These are phyloP conservation scores for Aphelinus atriplicis DNA, from an alignment of 1,140 invertebrate species.

Conservation along the genomic window DNA sequence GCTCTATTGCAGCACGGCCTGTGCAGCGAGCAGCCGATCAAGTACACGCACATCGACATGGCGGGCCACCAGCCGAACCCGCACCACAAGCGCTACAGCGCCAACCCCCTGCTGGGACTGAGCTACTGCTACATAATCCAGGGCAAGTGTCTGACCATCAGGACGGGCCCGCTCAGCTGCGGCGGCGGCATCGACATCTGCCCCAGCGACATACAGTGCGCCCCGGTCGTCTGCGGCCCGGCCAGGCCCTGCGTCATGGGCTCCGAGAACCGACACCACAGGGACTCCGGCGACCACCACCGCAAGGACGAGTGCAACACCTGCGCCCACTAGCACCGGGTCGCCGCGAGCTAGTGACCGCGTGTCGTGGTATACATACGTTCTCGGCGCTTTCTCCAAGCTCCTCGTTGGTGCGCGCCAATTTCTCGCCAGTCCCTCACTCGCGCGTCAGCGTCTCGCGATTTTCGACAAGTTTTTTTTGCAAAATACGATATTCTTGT, in stretches of 20 bases:
- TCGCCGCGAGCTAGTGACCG: no score
- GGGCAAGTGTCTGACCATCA: slow-evolving; percentile 56
- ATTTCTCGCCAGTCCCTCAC: no score
- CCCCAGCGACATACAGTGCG: background rate
- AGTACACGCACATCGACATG: slow-evolving; percentile 61
- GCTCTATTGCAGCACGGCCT: slow-evolving; percentile 54
- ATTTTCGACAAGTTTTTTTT: no score
- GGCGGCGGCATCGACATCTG: slow-evolving; percentile 26
- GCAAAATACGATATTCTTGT: no score
- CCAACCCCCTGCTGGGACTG: slow-evolving; percentile 54
- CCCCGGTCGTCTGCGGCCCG: background rate
- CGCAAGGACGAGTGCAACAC: background rate
- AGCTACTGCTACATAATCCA: slow-evolving; percentile 60
- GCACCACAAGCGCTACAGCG: slow-evolving; percentile 46
- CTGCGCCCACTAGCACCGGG: no score
- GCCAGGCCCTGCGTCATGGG: background rate
- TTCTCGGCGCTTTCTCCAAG: no score
- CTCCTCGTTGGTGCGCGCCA: no score
- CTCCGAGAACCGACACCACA: no score
- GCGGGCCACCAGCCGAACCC: slow-evolving; percentile 46
- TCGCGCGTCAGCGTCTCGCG: no score
- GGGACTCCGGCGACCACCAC: no score
- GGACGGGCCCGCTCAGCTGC: slow-evolving; percentile 43
- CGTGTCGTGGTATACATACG: no score
- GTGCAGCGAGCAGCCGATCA: slow-evolving; percentile 56